A percentile compares a stretch with the other conserved stretches of the same genome.
Evolutionary conservation across 2,113 vertebrate genomes (phyloP).

Genomic region (Montifringilla adamsi): DNA sequence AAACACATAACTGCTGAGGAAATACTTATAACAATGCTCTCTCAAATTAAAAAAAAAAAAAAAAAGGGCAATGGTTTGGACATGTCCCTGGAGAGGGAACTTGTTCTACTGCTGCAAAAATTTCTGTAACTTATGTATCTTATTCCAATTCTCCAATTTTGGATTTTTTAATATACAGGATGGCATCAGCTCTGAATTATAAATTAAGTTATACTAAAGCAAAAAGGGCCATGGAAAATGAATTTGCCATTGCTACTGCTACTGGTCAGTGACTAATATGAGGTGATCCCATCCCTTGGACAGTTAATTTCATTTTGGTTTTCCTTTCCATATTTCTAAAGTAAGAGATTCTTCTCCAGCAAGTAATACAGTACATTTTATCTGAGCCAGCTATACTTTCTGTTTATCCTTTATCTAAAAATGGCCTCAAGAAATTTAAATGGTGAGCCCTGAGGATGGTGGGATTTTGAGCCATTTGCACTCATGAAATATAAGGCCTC

Average conservation of each 20-base stretch:
- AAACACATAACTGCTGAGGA: neutral
- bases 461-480: conserved; percentile 62
- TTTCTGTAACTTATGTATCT: neutral
- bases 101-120: neutral
- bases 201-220: neutral
- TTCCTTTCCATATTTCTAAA: conserved; percentile 25
- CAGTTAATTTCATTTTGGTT: neutral
- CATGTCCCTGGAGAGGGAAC: neutral
- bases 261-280: neutral
- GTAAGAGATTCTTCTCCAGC: neutral
- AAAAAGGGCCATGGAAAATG: neutral
- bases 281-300: neutral
- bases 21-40: neutral
- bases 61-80: neutral
- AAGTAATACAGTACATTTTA: neutral
- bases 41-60: neutral
- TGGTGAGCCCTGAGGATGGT: conserved; percentile 21
- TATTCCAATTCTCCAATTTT: neutral
- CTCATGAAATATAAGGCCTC: conserved; percentile 58
- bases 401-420: neutral
- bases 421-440: neutral
- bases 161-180: neutral
- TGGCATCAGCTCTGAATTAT: neutral
- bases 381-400: neutral
- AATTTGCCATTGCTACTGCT: neutral